Base-by-base conservation (phyloP, 1,140 invertebrate species). In the Uloborus diversus region DNA sequence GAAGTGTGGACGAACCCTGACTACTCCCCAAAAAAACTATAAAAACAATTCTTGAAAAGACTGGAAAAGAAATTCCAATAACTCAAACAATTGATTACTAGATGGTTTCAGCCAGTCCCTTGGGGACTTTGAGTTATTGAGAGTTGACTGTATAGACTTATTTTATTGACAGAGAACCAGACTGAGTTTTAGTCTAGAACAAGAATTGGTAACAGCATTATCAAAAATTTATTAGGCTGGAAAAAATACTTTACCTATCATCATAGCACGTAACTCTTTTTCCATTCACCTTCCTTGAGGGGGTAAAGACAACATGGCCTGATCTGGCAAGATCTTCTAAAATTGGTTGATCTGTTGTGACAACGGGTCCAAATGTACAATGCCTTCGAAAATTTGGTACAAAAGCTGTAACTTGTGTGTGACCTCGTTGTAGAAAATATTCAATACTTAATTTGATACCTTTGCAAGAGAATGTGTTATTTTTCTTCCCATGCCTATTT, bases 401-500 rank as follows among this genome's bases (percentile, higher is more conserved):
- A 69, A 79, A 70, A 17, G 65, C 80, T 20, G 42, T 65, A 17
- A 81, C 57, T 14, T 53, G 13, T 11, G 33, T 13, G 32, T 82
- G 81, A 1, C 81, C 81, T 49, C 64, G 32, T 23, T 81, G 33
- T 28, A 78, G 23, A 59, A 82, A 82, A 49, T 69, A 79, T 14
- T 81, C 53, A 33, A 78, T 79, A 81, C 81, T 81, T 5, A 87
- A 80, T 59, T 85, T 64, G 27, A 87, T 85, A 17, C 86, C 86
- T 75, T 71, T 76, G 56, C 85, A 85, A 14, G 86, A 87, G 68
- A 85, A 87, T 42, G 82, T 47, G 75, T 83, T 79, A 2, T 9
- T 82, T 9, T 79, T 73, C 64, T 85, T 85, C 0, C 86, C 86
- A 84, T 87, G 86, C 4, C 86, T 87, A n/a, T n/a, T n/a, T n/a